These are phyloP conservation scores for Scaptomyza flava DNA, from an alignment of 2,888 invertebrate species.

Conservation along the genomic window DNA sequence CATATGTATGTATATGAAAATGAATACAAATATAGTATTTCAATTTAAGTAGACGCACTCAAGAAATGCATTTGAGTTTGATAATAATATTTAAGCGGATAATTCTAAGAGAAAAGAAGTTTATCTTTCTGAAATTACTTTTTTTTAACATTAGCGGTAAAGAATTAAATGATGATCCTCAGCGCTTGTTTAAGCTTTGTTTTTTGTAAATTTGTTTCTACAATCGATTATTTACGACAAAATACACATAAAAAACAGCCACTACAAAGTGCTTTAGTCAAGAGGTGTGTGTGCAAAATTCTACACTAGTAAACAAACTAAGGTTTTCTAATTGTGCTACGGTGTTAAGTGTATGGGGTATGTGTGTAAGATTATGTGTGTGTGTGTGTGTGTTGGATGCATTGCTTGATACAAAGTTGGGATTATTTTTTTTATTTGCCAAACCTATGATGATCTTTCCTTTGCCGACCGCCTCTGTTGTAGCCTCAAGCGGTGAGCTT, in stretches of 20 bases:
- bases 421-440: slow-evolving; percentile 68
- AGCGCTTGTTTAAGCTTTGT: not conserved
- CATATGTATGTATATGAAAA: not conserved
- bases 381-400: slow-evolving; percentile 49
- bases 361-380: slow-evolving; percentile 14
- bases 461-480: slow-evolving; percentile 75
- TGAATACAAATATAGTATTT: not conserved
- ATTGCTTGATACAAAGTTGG: slow-evolving; percentile 64
- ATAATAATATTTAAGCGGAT: not conserved
- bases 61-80: not conserved
- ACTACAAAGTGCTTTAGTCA: slow-evolving; percentile 41
- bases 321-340: slow-evolving; percentile 23
- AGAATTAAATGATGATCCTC: too few species aligned
- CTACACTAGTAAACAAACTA: slow-evolving; percentile 36
- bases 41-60: not conserved
- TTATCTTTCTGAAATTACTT: too few species aligned
- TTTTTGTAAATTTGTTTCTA: not conserved
- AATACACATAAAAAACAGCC: slow-evolving; percentile 7
- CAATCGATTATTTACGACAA: slow-evolving; percentile 25
- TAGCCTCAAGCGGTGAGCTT: slow-evolving; percentile 61
- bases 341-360: slow-evolving; percentile 10
- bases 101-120: too few species aligned
- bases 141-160: not conserved
- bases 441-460: slow-evolving; percentile 86
- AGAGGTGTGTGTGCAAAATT: slow-evolving; percentile 25